Evolutionary conservation across 2,797 vertebrate species (phyloP).

Genomic region (Oreonectes daqikongensis): DNA sequence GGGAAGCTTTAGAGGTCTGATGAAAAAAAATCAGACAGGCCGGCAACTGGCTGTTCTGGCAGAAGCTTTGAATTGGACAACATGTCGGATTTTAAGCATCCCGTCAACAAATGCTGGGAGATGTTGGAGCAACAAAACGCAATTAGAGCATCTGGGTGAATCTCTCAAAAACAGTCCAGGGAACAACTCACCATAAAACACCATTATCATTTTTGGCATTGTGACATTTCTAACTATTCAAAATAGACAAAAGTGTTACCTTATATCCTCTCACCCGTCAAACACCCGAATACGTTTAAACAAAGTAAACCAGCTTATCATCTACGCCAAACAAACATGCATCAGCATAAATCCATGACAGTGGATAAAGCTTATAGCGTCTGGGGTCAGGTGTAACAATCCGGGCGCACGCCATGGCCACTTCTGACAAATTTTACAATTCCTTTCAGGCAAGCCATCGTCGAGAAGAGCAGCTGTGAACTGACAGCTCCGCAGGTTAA

Average conservation of each 20-base stretch:
- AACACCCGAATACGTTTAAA: background rate
- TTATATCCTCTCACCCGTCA: background rate
- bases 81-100: background rate
- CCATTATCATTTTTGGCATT: background rate
- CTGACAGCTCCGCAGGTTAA: constrained; percentile 48
- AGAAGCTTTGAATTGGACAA: background rate
- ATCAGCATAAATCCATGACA: constrained; percentile 17
- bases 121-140: background rate
- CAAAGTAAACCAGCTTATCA: background rate
- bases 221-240: background rate
- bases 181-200: background rate
- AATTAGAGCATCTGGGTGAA: background rate
- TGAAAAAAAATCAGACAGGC: background rate
- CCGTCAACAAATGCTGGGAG: background rate
- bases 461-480: constrained; percentile 40
- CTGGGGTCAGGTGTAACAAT: constrained; percentile 30
- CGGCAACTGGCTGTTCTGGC: background rate
- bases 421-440: constrained; percentile 41
- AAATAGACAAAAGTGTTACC: background rate
- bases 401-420: background rate
- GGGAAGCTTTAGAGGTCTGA: background rate
- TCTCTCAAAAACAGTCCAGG: background rate
- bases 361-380: constrained; percentile 16
- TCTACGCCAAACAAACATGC: background rate
- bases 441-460: constrained; percentile 33